Evolutionary conservation across 2,113 vertebrate genomes (phyloP).

Genomic region (Gopherus flavomarginatus): DNA sequence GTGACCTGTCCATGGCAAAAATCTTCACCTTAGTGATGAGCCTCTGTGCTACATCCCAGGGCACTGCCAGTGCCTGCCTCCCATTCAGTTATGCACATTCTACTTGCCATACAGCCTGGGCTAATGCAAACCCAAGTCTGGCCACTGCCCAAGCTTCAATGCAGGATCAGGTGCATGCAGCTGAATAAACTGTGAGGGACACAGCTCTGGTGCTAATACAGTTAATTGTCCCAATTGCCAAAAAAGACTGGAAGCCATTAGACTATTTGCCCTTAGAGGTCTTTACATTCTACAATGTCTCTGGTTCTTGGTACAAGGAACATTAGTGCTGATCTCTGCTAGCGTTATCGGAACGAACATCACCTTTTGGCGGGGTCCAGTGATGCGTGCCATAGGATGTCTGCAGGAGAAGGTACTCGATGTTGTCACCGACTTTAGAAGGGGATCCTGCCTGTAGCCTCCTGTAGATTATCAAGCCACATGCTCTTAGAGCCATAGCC

Average conservation of each 20-base stretch:
- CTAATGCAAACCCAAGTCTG: neutral
- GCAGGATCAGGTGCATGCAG: neutral
- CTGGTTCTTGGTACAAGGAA: fast-evolving
- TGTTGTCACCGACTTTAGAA: slow-evolving; percentile 66
- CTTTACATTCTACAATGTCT: neutral
- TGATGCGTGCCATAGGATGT: slow-evolving; percentile 94
- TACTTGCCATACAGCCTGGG: neutral
- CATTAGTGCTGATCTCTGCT: too few relatives aligned
- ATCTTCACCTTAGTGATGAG: neutral
- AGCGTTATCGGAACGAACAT: neutral
- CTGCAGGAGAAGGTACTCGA: slow-evolving; percentile 95
- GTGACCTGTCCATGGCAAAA: too few relatives aligned
- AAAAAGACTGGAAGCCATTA: neutral
- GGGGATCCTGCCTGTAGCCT: slow-evolving; percentile 69
- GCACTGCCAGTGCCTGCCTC: neutral
- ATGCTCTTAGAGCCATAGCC: slow-evolving; percentile 89
- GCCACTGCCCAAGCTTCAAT: neutral
- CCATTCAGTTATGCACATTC: neutral
- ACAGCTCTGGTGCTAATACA: neutral
- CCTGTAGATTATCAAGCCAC: slow-evolving; percentile 94
- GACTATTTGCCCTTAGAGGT: neutral
- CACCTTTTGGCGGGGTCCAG: slow-evolving; percentile 99
- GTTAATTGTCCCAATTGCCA: neutral
- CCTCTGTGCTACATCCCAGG: fast-evolving
- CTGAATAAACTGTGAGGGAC: neutral